These are phyloP conservation scores for Scomber japonicus DNA, from an alignment of 2,113 vertebrate genomes.

Conservation along the genomic window DNA sequence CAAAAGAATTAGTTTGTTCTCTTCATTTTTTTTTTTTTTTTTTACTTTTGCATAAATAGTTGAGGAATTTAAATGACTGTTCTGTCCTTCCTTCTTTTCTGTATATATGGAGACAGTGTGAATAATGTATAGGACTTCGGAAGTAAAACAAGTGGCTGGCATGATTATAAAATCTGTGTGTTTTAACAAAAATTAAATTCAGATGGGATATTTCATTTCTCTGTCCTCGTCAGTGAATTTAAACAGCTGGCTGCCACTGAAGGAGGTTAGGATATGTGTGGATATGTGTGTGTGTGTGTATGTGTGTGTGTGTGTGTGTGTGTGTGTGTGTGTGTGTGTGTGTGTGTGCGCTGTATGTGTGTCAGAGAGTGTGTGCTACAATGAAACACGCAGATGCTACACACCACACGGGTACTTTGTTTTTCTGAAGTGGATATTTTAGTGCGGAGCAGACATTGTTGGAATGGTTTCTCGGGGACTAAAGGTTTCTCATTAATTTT, in stretches of 20 bases:
- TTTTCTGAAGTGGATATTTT: slow-evolving; percentile 61
- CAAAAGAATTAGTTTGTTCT: slow-evolving; percentile 8
- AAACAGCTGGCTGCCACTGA: slow-evolving; percentile 59
- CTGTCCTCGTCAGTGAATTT: slow-evolving; percentile 42
- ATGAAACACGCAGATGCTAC: slow-evolving; percentile 61
- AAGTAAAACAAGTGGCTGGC: slow-evolving; percentile 38
- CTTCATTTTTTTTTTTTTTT: background rate
- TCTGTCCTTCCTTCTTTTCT: slow-evolving; percentile 13
- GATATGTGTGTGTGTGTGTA: background rate
- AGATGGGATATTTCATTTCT: slow-evolving; percentile 48
- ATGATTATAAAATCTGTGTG: slow-evolving; percentile 35
- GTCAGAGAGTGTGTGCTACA: background rate
- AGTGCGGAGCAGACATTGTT: slow-evolving; percentile 37
- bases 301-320: slow-evolving; percentile 1
- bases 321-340: slow-evolving; percentile 8
- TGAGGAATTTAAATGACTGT: slow-evolving; percentile 11
- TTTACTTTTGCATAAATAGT: background rate
- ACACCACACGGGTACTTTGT: slow-evolving; percentile 50
- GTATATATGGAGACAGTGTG: slow-evolving; percentile 11
- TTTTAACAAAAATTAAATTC: slow-evolving; percentile 47
- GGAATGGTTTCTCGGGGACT: slow-evolving; percentile 35
- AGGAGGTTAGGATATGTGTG: slow-evolving; percentile 13
- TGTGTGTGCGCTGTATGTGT: background rate
- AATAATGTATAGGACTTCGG: slow-evolving; percentile 34
- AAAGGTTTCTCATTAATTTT: slow-evolving; percentile 72